These are phyloP conservation scores for Merodon equestris DNA, from an alignment of 2,888 invertebrate species.

Conservation along the genomic window DNA sequence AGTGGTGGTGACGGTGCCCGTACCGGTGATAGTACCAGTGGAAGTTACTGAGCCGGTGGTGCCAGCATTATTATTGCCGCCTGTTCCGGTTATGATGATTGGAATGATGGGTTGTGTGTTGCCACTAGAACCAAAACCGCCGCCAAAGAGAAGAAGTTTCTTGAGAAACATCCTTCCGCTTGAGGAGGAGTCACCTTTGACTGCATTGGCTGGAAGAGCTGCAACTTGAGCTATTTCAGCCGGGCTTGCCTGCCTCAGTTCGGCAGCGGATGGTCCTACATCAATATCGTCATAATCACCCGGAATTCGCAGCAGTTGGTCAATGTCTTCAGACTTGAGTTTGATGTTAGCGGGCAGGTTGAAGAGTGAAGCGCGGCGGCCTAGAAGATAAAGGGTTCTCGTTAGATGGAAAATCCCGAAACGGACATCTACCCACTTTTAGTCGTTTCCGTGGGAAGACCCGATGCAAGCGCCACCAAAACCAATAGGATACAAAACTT, in stretches of 20 bases:
- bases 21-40: conserved; percentile 62
- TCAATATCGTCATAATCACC: conserved; percentile 34
- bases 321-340: conserved; percentile 59
- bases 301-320: conserved; percentile 47
- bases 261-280: conserved; percentile 27
- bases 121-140: conserved; percentile 72
- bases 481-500: conserved; percentile 34
- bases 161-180: conserved; percentile 75
- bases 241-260: conserved; percentile 40
- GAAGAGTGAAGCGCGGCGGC: conserved; percentile 65
- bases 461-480: conserved; percentile 32
- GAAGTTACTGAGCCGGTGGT: conserved; percentile 48
- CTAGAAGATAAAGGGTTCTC: conserved; percentile 25
- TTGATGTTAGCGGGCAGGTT: conserved; percentile 69
- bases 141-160: conserved; percentile 74
- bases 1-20: conserved; percentile 63
- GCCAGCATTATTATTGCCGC: not conserved
- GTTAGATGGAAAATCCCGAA: not conserved
- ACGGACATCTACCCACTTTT: conserved; percentile 65
- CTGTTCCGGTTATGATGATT: conserved; percentile 71
- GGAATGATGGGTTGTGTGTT: conserved; percentile 73
- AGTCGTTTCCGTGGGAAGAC: conserved; percentile 32
- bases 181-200: conserved; percentile 71
- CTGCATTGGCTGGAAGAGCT: conserved; percentile 14
- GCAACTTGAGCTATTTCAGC: conserved; percentile 11